phyloP scores from a whole-genome alignment of 2,888 invertebrate genomes.

The Eupithecia subfuscata region DNA sequence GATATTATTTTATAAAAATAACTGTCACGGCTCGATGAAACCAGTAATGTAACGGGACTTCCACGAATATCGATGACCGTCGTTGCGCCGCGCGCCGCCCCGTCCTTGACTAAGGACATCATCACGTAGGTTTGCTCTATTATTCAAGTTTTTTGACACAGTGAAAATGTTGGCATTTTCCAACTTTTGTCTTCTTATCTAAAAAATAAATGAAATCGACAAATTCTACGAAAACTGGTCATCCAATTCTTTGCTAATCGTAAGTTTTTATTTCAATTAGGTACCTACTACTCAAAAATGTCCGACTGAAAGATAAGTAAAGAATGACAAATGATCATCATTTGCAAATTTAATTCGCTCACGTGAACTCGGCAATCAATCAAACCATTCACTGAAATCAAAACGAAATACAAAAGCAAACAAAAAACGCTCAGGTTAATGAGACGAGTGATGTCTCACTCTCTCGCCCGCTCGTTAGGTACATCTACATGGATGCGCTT shows the following conservation, averaged over 20 bases:
- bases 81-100: too few species aligned
- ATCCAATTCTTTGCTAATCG: not conserved
- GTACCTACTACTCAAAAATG: not conserved
- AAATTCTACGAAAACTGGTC: not conserved
- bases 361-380: conserved; percentile 11
- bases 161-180: not conserved
- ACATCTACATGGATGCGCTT: too few species aligned
- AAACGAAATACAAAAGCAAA: conserved; percentile 28
- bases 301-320: not conserved
- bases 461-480: too few species aligned
- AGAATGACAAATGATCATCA: not conserved
- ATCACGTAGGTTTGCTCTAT: not conserved
- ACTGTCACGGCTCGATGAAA: not conserved
- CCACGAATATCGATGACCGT: not conserved
- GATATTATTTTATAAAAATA: not conserved
- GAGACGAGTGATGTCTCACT: conserved; percentile 43
- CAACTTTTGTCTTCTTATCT: not conserved
- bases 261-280: not conserved
- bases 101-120: conserved; percentile 1
- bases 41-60: not conserved
- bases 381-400: conserved; percentile 19
- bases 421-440: conserved; percentile 35
- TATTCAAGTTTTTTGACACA: not conserved
- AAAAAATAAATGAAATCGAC: not conserved
- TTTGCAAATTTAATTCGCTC: not conserved